Base-by-base conservation (phyloP, 1,140 invertebrate genomes). In the Lepidurus packardi region DNA sequence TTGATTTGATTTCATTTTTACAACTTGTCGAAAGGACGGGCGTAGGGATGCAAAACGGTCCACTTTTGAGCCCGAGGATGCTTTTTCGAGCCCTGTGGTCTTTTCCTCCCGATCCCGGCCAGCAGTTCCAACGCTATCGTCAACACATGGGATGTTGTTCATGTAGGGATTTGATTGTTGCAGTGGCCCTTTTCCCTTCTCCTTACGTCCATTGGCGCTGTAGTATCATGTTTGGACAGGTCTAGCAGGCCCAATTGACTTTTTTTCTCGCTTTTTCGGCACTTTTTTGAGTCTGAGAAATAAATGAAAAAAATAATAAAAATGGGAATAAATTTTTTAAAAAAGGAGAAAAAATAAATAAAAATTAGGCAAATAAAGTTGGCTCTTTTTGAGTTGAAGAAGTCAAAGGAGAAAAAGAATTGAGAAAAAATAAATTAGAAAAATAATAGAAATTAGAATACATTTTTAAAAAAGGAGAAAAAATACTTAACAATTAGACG, bases 21-120 rank as follows among this genome's bases (percentile, higher is more conserved):
- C 53, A n/a, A 16, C 53, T 13, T 13, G 13, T n/a, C 21, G 7
- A 65, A 16, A 21, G 53, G 53, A 21, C n/a, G 8, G 53, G 53
- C n/a, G 53, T 21, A n/a, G 53, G 53, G 53, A 65, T 65, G 53
- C 21, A 65, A 65, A 65, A 65, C 13, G 53, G 53, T 65, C 53
- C 21, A 65, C 53, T 65, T 65, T 65, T 65, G 53, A 65, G 21
- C 53, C 53, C 53, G 0, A 34, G 3, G 34, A 34, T 34, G 34
- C 34, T 34, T 34, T 3, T 75, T 24, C 74, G 74, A 16, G 11
- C 42, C 42, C 11, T 42, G 25, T 42, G 24, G 11, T 34, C 74
- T 75, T 42, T 24, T 75, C 74, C 74, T 24, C 11, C 74, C 16
- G 24, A 34, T 24, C 74, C 16, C 24, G 7, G 7, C 24, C 74